Conservation (phyloP, 2,113 vertebrate genomes). For the Myodes glareolus region DNA sequence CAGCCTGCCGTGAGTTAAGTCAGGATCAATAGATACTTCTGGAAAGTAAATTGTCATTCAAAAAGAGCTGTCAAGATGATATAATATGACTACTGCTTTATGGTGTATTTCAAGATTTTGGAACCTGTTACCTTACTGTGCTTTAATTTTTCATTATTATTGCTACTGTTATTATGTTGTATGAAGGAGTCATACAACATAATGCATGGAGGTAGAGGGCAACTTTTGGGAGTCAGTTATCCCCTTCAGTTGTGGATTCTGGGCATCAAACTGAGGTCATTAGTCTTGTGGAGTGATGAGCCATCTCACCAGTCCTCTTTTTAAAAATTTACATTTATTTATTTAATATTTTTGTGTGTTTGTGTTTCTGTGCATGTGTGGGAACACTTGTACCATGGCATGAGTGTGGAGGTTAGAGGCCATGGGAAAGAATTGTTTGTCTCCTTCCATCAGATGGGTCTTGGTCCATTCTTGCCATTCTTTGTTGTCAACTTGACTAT, state of each 20-base stretch:
- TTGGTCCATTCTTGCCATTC: background rate
- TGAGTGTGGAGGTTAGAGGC: background rate
- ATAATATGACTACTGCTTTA: background rate
- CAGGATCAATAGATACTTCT: background rate
- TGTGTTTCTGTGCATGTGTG: background rate
- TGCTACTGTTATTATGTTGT: background rate
- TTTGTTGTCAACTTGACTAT: background rate
- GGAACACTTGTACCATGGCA: background rate
- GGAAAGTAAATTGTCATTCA: constrained; percentile 69
- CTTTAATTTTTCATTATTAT: background rate
- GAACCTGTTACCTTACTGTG: background rate
- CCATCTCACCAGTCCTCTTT: background rate
- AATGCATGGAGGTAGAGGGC: background rate
- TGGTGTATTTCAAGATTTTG: background rate
- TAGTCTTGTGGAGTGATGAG: background rate
- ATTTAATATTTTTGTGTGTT: background rate
- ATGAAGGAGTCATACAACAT: no score
- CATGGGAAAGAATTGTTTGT: background rate
- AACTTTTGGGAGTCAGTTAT: background rate
- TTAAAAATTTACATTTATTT: background rate
- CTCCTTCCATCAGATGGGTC: background rate
- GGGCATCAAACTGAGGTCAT: background rate
- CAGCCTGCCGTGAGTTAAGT: background rate
- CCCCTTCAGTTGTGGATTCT: background rate
- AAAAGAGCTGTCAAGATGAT: background rate